Base-by-base conservation (phyloP, 2,113 vertebrate genomes). In the Octodon degus region DNA sequence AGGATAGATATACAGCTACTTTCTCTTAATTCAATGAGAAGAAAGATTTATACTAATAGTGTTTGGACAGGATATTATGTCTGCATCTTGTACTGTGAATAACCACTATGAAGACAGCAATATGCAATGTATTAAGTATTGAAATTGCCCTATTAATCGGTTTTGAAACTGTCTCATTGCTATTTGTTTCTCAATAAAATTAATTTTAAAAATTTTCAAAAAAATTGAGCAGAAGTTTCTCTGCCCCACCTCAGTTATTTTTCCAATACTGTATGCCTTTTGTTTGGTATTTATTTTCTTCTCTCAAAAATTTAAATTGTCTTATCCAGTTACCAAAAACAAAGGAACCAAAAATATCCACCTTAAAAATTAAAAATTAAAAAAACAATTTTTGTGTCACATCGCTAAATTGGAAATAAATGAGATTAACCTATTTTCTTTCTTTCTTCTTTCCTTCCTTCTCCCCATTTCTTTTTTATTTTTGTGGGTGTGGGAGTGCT, bases 221-320 rank as follows among this genome's bases (percentile, higher is more conserved):
- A 43, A 43, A 43, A 93, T 19, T n/a, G 37, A 2, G 10, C 3
- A 87, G 30, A 16, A 81, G 77, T 8, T 55, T 8, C 50, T 27
- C 6, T 47, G 14, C 8, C 30, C 22, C 7, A 50, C 50, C 17
- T 86, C 74, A 30, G 58, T n/a, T 82, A 50, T 47, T 91, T 94
- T 93, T 93, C 72, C 63, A 47, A 83, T 89, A 53, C 90, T 32
- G 53, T 9, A 70, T 67, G 5, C n/a, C 2, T 89, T 86, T 90
- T 65, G 50, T 84, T 86, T 87, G 34, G 8, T 82, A 70, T 74
- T 95, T 92, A 79, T 25, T 86, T 62, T 85, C 82, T 93, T 68
- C 55, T 34, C 55, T 34, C 60, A 95, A 91, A 89, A 1, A 27
- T 86, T 81, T 70, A 87, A 34, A 62, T 85, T 25, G 58, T 8